phyloP scores from a whole-genome alignment of 2,888 invertebrate species.

The Drosophila maculinotata region DNA sequence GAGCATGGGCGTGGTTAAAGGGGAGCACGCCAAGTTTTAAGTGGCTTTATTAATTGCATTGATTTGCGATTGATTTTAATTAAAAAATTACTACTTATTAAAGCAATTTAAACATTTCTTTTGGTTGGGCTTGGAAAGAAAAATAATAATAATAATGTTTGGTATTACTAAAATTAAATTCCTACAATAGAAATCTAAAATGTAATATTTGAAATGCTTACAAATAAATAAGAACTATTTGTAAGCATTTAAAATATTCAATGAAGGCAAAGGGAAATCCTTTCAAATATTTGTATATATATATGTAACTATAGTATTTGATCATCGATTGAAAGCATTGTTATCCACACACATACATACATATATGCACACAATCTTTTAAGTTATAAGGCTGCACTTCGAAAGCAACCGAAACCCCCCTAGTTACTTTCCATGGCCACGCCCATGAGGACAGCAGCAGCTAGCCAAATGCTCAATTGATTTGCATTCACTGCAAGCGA shows the following conservation, averaged over 20 bases:
- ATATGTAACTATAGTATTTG: too few relatives aligned
- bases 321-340: too few relatives aligned
- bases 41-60: slow-evolving; percentile 11
- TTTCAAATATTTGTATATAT: neutral
- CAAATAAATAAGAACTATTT: too few relatives aligned
- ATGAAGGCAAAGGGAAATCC: too few relatives aligned
- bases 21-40: neutral
- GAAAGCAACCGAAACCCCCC: neutral
- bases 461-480: slow-evolving; percentile 72
- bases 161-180: too few relatives aligned
- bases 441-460: slow-evolving; percentile 10
- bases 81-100: neutral
- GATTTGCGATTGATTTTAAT: slow-evolving; percentile 5
- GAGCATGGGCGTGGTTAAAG: slow-evolving; percentile 2
- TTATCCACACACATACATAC: too few relatives aligned
- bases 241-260: neutral
- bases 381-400: neutral
- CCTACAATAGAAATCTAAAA: too few relatives aligned
- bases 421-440: neutral
- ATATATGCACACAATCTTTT: too few relatives aligned
- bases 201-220: too few relatives aligned
- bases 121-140: neutral
- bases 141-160: too few relatives aligned
- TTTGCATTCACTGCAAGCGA: slow-evolving; percentile 61
- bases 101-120: neutral